Conservation (phyloP, 2,797 vertebrate species). For the Zenarchopterus dispar region DNA sequence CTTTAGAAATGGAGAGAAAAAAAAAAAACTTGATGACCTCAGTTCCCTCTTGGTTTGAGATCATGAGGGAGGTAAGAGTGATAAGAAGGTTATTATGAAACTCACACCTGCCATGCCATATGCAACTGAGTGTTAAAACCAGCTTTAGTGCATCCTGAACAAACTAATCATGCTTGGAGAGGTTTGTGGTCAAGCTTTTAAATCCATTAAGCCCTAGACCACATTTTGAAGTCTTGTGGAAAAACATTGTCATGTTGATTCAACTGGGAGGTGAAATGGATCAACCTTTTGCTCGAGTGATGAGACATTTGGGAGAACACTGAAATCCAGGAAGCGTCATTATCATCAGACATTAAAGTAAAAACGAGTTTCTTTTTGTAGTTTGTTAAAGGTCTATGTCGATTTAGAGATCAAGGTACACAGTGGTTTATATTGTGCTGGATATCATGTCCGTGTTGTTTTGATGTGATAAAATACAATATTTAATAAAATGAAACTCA, state of each 20-base stretch:
- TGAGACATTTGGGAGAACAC: neutral
- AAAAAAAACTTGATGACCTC: no score
- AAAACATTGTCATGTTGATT: neutral
- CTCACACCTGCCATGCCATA: neutral
- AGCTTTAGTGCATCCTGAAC: neutral
- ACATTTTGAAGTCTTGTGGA: no score
- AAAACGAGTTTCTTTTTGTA: neutral
- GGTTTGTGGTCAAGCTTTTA: neutral
- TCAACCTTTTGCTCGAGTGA: neutral
- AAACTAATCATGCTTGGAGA: neutral
- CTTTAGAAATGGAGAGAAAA: neutral
- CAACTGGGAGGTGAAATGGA: neutral
- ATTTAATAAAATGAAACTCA: no score
- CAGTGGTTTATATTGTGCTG: no score
- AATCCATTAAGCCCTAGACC: neutral
- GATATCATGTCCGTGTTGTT: no score
- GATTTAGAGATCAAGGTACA: no score
- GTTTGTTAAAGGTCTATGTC: neutral
- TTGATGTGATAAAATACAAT: no score
- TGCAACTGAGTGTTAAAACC: neutral
- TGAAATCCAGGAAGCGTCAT: neutral
- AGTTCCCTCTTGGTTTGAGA: slow-evolving; percentile 34
- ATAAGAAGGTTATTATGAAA: neutral
- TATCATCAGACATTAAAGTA: neutral
- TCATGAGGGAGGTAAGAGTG: neutral